Evolutionary conservation across 1,140 invertebrate species (phyloP), one percentile per base, ranked within the genome.

Genomic region (Drosophila jambulina): DNA sequence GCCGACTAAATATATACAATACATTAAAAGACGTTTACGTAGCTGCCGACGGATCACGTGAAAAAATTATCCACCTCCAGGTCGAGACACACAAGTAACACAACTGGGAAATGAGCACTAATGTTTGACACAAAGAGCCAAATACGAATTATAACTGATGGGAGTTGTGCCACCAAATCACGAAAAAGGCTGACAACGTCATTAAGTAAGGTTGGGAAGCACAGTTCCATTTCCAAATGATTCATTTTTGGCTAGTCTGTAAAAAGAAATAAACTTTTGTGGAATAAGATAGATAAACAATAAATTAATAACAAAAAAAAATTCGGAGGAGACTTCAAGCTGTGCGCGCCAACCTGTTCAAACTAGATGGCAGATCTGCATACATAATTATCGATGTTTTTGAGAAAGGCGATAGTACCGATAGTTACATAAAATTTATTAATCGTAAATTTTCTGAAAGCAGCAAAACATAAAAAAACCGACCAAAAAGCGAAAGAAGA

Each of bases 1-100:
- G 51, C 60, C 64, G 75, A 65, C 67, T 77, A 67, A 85, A 78
- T 80, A 84, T 67, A 62, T 61, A 57, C 46, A 76, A 75, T 69
- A 86, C 75, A 86, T 78, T 72, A 59, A 71, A 63, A 85, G 68
- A 48, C 46, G 75, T 86, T 80, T 77, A 72, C 80, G 75, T 80
- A 54, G 80, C 40, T 49, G 61, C 36, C 78, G 53, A 54, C 42
- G 58, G 59, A 88, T 87, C 84, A 87, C 84, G 83, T 87, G 83
- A 88, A 86, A 71, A 86, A 68, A 77, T 77, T 83, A 87, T 74
- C 42, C 67, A 62, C 48, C 70, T 56, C 48, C 45, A 36, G 46
- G 46, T 27, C 12, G 32, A 54, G 51, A 65, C 45, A 61, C 61
- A 58, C 29, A 19, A 59, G 65, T 48, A 74, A 79, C 38, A 82